Conservation (phyloP, 2,888 invertebrate species). For the Nemurella pictetii region DNA sequence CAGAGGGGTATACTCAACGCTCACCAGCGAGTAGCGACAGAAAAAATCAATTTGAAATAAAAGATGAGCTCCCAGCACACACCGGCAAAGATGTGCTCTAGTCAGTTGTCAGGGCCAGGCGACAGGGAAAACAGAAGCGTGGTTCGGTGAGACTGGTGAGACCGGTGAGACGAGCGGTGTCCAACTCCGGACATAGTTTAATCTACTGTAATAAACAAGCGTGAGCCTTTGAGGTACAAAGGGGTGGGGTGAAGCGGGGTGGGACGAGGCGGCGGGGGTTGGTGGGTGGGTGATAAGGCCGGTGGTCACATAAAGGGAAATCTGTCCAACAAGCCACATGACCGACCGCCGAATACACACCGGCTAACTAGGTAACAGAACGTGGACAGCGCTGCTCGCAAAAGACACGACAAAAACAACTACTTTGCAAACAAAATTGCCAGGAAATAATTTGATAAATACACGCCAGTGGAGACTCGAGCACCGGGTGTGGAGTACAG, state of each 20-base stretch:
- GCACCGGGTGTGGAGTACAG: not conserved
- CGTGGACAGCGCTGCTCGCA: not conserved
- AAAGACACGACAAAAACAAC: not conserved
- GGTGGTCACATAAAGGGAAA: conserved; percentile 15
- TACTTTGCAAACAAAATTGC: not conserved
- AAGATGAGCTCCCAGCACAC: no score
- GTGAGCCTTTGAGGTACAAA: conserved; percentile 13
- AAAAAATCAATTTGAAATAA: no score
- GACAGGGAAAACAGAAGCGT: no score
- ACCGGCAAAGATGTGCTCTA: not conserved
- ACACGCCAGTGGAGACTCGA: not conserved
- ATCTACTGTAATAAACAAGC: conserved; percentile 18
- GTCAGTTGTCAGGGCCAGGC: no score
- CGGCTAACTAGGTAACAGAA: not conserved
- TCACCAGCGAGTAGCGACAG: no score
- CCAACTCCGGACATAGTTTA: not conserved
- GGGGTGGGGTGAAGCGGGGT: not conserved
- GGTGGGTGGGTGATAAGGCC: not conserved
- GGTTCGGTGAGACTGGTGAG: not conserved
- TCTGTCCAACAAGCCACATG: conserved; percentile 11
- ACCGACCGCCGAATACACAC: not conserved
- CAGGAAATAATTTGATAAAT: not conserved
- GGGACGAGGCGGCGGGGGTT: not conserved
- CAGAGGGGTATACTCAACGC: no score
- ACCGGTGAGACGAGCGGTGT: not conserved